Evolutionary conservation across 2,888 invertebrate genomes (phyloP), one percentile per base, ranked within the genome.

Genomic region (Caenorhabditis japonica): DNA sequence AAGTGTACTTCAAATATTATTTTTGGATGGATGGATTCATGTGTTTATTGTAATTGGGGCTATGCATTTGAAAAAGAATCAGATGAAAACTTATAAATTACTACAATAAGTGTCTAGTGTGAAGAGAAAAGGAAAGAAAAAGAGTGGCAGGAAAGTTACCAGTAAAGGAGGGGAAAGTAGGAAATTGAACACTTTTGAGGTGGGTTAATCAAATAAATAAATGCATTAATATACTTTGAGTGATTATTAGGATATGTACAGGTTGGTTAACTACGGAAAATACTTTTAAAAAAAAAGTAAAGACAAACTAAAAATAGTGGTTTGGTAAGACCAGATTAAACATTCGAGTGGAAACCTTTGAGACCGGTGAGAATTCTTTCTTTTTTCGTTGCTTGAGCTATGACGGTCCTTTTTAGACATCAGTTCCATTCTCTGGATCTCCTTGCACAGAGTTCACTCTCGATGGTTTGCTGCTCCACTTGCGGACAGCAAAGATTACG

Each of bases 401-500:
- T 7, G 7, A 2, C 4, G 13, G 13, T 27, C 30, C 3, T 21
- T n/a, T 39, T 47, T 39, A 80, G 43, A 80, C 80, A 47, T 80
- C 80, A 34, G 80, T 80, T 44, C 76, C 80, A 33, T 74, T 75
- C 47, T 74, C 73, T 33, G 66, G 68, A 55, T 75, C 74, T 49
- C 77, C 76, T 60, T 80, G 80, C 10, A 71, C 77, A 2, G 79
- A 79, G 56, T 72, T 75, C 51, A 72, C 77, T 43, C 79, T 55
- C 7, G 77, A 77, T 38, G 77, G 81, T 61, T 81, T 81, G 47
- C 75, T 62, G 51, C 75, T 79, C 79, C 77, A 77, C 53, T 79
- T 79, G 46, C 76, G 74, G 43, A 81, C 72, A 25, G 72, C 71
- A 17, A 75, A 47, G 34, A 73, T 55, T 27, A 66, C 60, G n/a